Evolutionary conservation across 2,797 vertebrate species (phyloP).

Genomic region (Spondyliosoma cantharus): DNA sequence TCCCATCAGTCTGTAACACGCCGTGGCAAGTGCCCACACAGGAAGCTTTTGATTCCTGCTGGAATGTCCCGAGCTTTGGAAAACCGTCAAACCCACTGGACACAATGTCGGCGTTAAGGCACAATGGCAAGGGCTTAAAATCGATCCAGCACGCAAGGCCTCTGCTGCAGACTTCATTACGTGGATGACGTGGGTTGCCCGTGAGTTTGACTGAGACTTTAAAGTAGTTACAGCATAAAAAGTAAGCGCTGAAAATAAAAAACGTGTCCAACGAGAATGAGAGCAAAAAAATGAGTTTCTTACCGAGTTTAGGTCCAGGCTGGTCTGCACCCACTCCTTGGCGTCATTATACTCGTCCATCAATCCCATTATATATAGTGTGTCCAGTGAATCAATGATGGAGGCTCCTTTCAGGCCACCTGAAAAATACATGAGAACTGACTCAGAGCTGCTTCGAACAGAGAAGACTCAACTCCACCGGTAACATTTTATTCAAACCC

Average conservation of each 20-base stretch:
- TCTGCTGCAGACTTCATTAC: conserved; percentile 51
- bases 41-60: conserved; percentile 64
- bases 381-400: conserved; percentile 95
- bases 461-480: background rate
- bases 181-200: conserved; percentile 16
- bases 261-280: background rate
- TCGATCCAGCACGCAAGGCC: conserved; percentile 45
- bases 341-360: conserved; percentile 94
- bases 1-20: conserved; percentile 66
- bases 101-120: conserved; percentile 41
- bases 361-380: conserved; percentile 95
- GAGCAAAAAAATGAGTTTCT: conserved; percentile 36
- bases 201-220: conserved; percentile 7
- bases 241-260: background rate
- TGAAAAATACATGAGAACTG: conserved; percentile 70
- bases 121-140: conserved; percentile 56
- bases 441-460: conserved; percentile 1
- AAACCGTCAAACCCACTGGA: conserved; percentile 54
- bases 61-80: conserved; percentile 62
- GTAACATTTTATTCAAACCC: background rate
- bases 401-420: conserved; percentile 95
- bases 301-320: conserved; percentile 93
- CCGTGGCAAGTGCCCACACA: conserved; percentile 59
- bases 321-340: conserved; percentile 93
- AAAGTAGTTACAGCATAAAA: conserved; percentile 1